A percentile compares a stretch with the other conserved stretches of the same genome.
Evolutionary conservation across 1,140 invertebrate genomes (phyloP).

Genomic region (Drosophila melanogaster): DNA sequence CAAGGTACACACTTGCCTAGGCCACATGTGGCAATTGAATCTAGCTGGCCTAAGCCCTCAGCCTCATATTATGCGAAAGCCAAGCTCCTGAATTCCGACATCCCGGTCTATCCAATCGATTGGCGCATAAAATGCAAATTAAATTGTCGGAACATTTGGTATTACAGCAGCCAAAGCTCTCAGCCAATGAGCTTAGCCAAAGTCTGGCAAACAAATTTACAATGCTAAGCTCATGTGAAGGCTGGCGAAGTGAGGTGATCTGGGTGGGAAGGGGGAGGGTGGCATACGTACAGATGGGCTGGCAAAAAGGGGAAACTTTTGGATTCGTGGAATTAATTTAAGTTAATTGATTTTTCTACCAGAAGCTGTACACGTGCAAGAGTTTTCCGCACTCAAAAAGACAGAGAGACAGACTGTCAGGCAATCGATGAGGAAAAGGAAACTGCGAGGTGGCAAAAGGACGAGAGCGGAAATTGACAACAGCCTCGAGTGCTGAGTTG

Average conservation of each 20-base stretch:
- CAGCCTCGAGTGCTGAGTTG: slow-evolving; percentile 57
- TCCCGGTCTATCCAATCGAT: slow-evolving; percentile 29
- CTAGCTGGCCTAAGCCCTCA: slow-evolving; percentile 42
- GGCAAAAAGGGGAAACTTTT: slow-evolving; percentile 39
- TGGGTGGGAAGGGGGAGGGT: too few relatives aligned
- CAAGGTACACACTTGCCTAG: slow-evolving; percentile 32
- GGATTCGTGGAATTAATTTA: slow-evolving; percentile 71
- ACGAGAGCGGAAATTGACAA: slow-evolving; percentile 62
- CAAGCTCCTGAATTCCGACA: slow-evolving; percentile 30
- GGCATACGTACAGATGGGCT: slow-evolving; percentile 35
- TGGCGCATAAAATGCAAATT: slow-evolving; percentile 66
- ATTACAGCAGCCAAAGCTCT: slow-evolving; percentile 61
- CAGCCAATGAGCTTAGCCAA: slow-evolving; percentile 61
- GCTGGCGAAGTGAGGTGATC: slow-evolving; percentile 1
- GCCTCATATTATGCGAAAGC: slow-evolving; percentile 42
- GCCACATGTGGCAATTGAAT: slow-evolving; percentile 56
- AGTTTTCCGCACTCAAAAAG: slow-evolving; percentile 34
- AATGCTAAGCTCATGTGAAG: slow-evolving; percentile 63
- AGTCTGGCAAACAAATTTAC: slow-evolving; percentile 67
- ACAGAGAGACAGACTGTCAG: slow-evolving; percentile 5
- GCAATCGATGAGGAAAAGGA: slow-evolving; percentile 52
- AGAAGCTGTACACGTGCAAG: slow-evolving; percentile 55
- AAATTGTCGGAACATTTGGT: slow-evolving; percentile 70
- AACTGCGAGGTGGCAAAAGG: slow-evolving; percentile 31
- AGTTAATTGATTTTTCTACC: slow-evolving; percentile 76